These are phyloP conservation scores for Palythoa grandiflora DNA, from an alignment of 92 coral and sea anemone genomes.

Conservation along the genomic window DNA sequence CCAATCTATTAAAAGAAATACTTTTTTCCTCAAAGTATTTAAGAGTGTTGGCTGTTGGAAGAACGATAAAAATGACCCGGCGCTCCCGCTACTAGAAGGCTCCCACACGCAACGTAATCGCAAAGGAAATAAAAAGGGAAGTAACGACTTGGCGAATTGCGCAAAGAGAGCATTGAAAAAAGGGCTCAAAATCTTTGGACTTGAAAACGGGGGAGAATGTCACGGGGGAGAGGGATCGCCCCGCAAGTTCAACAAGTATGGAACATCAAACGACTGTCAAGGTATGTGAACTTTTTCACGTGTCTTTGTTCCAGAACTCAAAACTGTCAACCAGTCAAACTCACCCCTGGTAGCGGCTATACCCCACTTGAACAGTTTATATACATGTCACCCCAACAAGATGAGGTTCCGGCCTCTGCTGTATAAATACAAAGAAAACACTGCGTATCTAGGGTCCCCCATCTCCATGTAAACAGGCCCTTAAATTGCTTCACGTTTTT, in stretches of 20 bases:
- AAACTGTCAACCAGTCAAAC: too few relatives aligned
- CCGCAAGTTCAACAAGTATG: constrained; percentile 30
- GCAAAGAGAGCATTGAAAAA: constrained; percentile 4
- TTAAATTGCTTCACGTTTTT: too few relatives aligned
- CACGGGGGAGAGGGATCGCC: neutral
- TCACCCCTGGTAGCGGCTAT: too few relatives aligned
- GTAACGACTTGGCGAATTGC: constrained; percentile 19
- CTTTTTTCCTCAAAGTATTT: neutral
- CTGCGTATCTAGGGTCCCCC: too few relatives aligned
- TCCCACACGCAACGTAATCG: neutral
- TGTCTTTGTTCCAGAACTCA: too few relatives aligned
- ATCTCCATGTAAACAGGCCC: too few relatives aligned
- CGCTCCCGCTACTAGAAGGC: neutral
- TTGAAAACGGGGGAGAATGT: constrained; percentile 41
- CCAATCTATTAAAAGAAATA: neutral
- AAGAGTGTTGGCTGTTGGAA: constrained; percentile 45
- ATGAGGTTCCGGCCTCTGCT: too few relatives aligned
- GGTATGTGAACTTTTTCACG: neutral
- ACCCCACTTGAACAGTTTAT: too few relatives aligned
- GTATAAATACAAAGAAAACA: too few relatives aligned
- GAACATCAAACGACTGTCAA: constrained; percentile 18
- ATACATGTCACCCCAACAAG: too few relatives aligned
- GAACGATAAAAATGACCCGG: constrained; percentile 1
- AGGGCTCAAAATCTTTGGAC: constrained; percentile 24
- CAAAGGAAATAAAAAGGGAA: neutral